Conservation (phyloP, 64 coral and sea anemone species). For the Dendronephthya gigantea region DNA sequence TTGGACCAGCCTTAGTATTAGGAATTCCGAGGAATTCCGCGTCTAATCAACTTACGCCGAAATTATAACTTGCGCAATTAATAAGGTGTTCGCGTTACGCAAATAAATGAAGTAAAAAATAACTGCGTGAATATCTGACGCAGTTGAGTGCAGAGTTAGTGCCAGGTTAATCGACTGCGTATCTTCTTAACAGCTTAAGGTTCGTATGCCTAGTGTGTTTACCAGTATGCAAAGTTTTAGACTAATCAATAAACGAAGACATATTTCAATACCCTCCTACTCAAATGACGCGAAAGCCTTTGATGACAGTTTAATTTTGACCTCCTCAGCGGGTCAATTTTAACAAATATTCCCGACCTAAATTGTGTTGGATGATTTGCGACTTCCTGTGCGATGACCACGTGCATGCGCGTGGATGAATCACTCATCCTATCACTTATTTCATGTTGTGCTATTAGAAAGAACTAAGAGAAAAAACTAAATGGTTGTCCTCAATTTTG, state of each 20-base stretch:
- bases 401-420: too few species aligned
- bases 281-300: background rate
- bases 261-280: background rate
- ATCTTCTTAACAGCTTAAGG: background rate
- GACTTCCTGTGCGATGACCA: too few species aligned
- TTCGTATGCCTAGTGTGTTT: background rate
- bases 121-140: background rate
- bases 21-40: background rate
- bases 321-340: constrained; percentile 16
- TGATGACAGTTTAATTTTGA: background rate
- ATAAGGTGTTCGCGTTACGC: background rate
- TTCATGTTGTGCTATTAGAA: too few species aligned
- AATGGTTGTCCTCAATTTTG: too few species aligned
- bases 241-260: background rate
- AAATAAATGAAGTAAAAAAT: background rate
- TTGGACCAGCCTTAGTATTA: too few species aligned
- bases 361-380: too few species aligned
- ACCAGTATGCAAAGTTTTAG: background rate
- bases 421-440: too few species aligned
- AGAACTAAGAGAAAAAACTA: too few species aligned
- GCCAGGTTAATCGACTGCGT: background rate
- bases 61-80: too few species aligned
- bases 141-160: background rate
- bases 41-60: too few species aligned
- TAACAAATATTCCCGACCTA: background rate